Evolutionary conservation across 2,797 vertebrate genomes (phyloP).

Genomic region (Parauchenoglanis punctatus): DNA sequence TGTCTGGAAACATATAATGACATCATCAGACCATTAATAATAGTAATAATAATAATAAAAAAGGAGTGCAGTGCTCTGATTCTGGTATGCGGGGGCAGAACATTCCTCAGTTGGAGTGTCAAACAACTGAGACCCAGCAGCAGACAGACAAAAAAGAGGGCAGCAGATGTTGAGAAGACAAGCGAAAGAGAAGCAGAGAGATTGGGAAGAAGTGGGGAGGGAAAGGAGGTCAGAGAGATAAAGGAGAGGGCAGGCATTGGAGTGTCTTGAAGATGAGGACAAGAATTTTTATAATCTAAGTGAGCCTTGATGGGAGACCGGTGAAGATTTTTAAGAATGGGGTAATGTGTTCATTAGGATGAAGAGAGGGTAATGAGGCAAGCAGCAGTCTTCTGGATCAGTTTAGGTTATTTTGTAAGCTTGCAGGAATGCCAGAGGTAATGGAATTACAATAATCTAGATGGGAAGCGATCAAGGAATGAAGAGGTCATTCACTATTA

Average conservation of each 20-base stretch:
- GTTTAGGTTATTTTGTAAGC: too few relatives aligned
- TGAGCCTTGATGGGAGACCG: not conserved
- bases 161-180: constrained; percentile 4
- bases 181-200: not conserved
- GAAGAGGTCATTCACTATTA: not conserved
- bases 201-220: not conserved
- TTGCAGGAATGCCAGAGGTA: not conserved
- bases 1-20: not conserved
- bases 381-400: not conserved
- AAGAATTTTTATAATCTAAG: not conserved
- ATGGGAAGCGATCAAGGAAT: not conserved
- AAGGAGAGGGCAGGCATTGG: not conserved
- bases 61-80: not conserved
- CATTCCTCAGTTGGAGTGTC: constrained; percentile 2
- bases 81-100: constrained; percentile 4
- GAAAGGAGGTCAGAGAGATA: not conserved
- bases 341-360: constrained; percentile 3
- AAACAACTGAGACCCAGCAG: not conserved
- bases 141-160: not conserved
- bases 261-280: not conserved
- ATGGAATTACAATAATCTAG: constrained; percentile 12
- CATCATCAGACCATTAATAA: not conserved
- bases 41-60: not conserved
- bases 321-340: not conserved
- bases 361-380: not conserved